Evolutionary conservation across 2,113 vertebrate species (phyloP).

Genomic region (Elaphurus davidianus): DNA sequence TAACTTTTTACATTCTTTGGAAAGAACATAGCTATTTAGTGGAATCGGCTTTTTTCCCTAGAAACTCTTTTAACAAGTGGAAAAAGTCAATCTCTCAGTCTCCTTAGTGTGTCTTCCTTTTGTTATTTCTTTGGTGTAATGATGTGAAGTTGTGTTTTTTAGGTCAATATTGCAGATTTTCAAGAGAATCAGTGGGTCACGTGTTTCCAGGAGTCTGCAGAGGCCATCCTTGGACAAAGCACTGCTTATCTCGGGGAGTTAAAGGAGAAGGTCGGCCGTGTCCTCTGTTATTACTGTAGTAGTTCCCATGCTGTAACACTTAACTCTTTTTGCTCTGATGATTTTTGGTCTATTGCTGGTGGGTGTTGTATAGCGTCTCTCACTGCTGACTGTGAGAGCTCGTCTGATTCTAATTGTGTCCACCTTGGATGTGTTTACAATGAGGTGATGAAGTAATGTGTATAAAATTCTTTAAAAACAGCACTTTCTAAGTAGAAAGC

Average conservation of each 20-base stretch:
- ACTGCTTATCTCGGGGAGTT: conserved; percentile 92
- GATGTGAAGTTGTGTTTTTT: conserved; percentile 40
- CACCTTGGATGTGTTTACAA: neutral
- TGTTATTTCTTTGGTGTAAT: conserved; percentile 37
- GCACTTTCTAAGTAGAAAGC: neutral
- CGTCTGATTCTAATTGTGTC: neutral
- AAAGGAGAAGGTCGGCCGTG: conserved; percentile 90
- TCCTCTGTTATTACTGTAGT: neutral
- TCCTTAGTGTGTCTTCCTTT: conserved; percentile 6
- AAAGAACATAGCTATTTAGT: neutral
- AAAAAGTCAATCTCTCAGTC: neutral
- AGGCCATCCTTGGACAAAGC: conserved; percentile 93
- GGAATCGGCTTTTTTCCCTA: neutral
- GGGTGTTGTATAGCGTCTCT: neutral
- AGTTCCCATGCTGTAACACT: neutral
- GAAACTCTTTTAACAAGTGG: neutral
- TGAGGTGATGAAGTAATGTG: neutral
- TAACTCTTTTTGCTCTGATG: neutral
- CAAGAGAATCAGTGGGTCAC: conserved; percentile 97
- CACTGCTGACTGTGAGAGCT: neutral
- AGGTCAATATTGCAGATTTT: conserved; percentile 95
- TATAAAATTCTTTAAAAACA: neutral
- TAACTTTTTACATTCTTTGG: neutral
- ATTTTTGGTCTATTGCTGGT: neutral
- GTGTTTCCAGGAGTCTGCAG: conserved; percentile 96